Conservation (phyloP, 2,888 invertebrate genomes). For the Sarcophaga carnaria region DNA sequence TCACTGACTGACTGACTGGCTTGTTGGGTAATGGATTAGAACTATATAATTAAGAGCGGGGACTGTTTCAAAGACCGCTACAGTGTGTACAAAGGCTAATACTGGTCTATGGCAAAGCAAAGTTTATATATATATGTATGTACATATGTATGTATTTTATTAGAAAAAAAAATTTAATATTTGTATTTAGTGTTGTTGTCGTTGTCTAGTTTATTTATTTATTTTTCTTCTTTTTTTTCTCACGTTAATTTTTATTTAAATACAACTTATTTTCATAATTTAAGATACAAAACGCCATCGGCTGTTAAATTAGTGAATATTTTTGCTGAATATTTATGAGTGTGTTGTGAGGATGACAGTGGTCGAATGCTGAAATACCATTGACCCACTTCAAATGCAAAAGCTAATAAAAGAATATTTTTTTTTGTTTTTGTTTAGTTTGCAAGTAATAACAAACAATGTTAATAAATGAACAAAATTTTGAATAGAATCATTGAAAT, state of each 20-base stretch:
- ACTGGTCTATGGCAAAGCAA: neutral
- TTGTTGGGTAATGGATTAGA: slow-evolving; percentile 15
- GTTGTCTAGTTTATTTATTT: neutral
- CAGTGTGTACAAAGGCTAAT: neutral
- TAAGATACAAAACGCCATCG: slow-evolving; percentile 2
- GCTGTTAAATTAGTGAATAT: slow-evolving; percentile 10
- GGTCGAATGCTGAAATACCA: slow-evolving; percentile 22
- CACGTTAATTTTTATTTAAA: slow-evolving; percentile 62
- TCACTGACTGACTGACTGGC: neutral
- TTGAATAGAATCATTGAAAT: neutral
- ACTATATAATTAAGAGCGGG: slow-evolving; percentile 19
- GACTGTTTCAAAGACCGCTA: slow-evolving; percentile 1
- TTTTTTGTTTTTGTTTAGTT: neutral
- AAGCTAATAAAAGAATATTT: neutral
- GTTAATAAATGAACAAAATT: neutral
- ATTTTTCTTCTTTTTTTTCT: slow-evolving; percentile 28
- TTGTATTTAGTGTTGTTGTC: neutral
- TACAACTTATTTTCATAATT: slow-evolving; percentile 32
- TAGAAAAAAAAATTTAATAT: neutral
- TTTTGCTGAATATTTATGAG: slow-evolving; percentile 9
- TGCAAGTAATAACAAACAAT: neutral
- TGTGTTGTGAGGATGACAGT: neutral
- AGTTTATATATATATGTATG: too few species aligned
- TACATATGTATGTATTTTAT: too few species aligned
- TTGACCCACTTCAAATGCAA: neutral